These are phyloP conservation scores for Morone saxatilis DNA, from an alignment of 2,113 vertebrate genomes.

Conservation along the genomic window DNA sequence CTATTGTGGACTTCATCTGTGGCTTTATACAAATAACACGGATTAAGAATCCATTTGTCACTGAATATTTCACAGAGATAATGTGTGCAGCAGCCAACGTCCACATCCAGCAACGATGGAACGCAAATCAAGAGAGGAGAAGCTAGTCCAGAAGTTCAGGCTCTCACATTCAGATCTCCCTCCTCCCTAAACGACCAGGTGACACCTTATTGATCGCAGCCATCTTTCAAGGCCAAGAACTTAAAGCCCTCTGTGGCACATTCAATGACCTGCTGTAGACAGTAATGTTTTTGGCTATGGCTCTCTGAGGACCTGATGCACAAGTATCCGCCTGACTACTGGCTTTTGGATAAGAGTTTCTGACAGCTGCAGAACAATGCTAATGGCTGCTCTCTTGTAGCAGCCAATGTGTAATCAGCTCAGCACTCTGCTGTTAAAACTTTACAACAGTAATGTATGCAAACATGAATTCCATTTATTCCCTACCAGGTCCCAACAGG, in stretches of 20 bases:
- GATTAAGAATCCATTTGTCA: conserved; percentile 76
- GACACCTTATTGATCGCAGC: conserved; percentile 76
- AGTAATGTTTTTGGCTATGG: conserved; percentile 69
- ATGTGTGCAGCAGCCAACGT: conserved; percentile 55
- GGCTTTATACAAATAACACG: conserved; percentile 64
- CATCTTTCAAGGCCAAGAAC: conserved; percentile 76
- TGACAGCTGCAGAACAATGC: conserved; percentile 78
- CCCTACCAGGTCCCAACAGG: conserved; percentile 78
- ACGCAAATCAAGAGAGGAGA: conserved; percentile 28
- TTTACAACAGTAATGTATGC: conserved; percentile 83
- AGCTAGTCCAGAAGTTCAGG: conserved; percentile 38
- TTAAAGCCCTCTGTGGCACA: conserved; percentile 71
- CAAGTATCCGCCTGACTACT: conserved; percentile 61
- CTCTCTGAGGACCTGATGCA: conserved; percentile 66
- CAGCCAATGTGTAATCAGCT: conserved; percentile 79
- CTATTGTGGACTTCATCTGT: conserved; percentile 70
- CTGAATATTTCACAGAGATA: conserved; percentile 73
- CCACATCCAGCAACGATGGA: conserved; percentile 36
- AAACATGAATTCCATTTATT: conserved; percentile 84
- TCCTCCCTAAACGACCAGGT: conserved; percentile 68
- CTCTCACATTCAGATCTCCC: conserved; percentile 52
- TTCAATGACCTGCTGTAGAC: conserved; percentile 78
- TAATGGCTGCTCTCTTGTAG: conserved; percentile 75
- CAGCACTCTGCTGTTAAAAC: conserved; percentile 75
- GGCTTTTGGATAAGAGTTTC: conserved; percentile 74